phyloP scores from a whole-genome alignment of 2,113 vertebrate species.

The Psilopogon haemacephalus region DNA sequence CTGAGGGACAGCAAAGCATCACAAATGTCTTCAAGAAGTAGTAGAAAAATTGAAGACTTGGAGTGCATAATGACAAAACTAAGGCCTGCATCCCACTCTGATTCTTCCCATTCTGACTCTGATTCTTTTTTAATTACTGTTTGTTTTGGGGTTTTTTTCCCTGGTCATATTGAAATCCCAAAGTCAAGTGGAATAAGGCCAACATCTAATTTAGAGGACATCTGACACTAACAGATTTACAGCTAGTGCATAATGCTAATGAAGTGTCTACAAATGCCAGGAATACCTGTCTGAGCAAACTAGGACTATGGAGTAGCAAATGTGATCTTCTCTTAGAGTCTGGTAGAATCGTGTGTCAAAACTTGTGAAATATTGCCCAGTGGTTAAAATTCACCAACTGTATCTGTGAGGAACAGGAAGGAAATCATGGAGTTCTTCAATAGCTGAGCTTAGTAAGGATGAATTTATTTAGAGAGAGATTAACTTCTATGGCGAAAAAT shows the following conservation, averaged over 20 bases:
- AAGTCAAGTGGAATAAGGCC: not conserved
- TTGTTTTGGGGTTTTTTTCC: not conserved
- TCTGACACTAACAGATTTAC: not conserved
- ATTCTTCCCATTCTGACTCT: no score
- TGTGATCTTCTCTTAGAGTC: not conserved
- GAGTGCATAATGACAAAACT: not conserved
- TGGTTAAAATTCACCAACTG: not conserved
- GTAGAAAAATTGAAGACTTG: not conserved
- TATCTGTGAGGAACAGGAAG: not conserved
- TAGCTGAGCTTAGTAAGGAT: not conserved
- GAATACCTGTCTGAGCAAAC: not conserved
- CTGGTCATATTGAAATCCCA: not conserved
- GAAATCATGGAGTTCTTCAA: not conserved
- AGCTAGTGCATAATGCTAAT: not conserved
- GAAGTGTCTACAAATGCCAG: not conserved
- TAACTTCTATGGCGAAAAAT: not conserved
- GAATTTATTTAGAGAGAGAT: not conserved
- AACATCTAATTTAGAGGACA: not conserved
- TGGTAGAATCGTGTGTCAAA: not conserved
- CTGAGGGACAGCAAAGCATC: not conserved
- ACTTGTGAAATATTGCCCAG: not conserved
- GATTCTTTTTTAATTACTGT: not conserved
- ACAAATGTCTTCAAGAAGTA: not conserved
- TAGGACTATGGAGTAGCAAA: not conserved
- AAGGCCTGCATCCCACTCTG: not conserved